A percentile compares a stretch with the other conserved stretches of the same genome.
Conservation (phyloP, 2,888 invertebrate genomes). For the Limnephilus lunatus region DNA sequence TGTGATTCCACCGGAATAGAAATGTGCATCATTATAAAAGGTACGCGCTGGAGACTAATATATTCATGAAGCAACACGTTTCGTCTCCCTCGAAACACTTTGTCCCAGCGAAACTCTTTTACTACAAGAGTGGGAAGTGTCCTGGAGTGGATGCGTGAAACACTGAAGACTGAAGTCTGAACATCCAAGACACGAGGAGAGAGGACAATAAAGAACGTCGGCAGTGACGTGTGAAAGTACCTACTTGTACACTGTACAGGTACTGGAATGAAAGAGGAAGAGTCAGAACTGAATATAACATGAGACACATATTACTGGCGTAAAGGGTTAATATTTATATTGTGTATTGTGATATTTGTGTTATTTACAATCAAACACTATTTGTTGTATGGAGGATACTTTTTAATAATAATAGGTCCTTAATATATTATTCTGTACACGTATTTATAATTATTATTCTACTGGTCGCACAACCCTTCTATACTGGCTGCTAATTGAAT, state of each 20-base stretch:
- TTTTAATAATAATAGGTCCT: no score
- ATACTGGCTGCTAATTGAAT: no score
- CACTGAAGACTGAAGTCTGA: not conserved
- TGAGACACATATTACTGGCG: not conserved
- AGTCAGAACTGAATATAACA: not conserved
- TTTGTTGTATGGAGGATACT: no score
- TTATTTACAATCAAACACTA: no score
- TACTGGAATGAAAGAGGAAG: not conserved
- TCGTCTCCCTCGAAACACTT: conserved; percentile 20
- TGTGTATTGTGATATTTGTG: no score
- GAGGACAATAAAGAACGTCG: not conserved
- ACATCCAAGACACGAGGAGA: not conserved
- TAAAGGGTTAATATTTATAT: not conserved
- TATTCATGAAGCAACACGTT: conserved; percentile 26
- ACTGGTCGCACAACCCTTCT: no score
- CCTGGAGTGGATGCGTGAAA: not conserved
- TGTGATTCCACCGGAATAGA: not conserved
- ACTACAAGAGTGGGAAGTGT: not conserved
- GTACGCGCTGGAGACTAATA: not conserved
- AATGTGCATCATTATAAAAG: not conserved
- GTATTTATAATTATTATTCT: no score
- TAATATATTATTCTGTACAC: no score
- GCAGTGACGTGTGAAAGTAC: not conserved
- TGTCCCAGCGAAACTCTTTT: not conserved
- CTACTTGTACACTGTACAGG: not conserved